Base-by-base conservation (phyloP, 2,113 vertebrate species). In the Rhinolophus sinicus region DNA sequence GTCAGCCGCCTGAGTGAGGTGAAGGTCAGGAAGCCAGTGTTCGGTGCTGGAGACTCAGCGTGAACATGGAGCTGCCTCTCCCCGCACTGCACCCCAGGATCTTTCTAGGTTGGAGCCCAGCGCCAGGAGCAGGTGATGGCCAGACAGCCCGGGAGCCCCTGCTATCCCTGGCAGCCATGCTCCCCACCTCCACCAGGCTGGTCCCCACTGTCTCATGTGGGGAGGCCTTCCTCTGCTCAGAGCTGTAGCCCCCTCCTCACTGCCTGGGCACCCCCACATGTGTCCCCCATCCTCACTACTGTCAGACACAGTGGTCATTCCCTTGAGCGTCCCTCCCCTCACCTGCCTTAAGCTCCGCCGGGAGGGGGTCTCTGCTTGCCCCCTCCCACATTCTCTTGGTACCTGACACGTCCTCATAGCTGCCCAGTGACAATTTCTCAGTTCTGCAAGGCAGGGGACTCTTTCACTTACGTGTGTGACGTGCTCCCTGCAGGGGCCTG, bases 401-500 rank as follows among this genome's bases (percentile, higher is more conserved):
- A 26, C 28, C 22, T 5, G 9, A 62, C 35, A 6, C 35, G 40
- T 1, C 54, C 52, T 72, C 0, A 4, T 2, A 30, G 50, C 67
- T 22, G 52, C 52, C 11, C 12, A 22, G 22, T 21, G 38, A 82
- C 24, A 77, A n/a, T 72, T 28, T 35, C 60, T 15, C 35, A 26
- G 8, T 38, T 52, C 40, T 30, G 44, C 56, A 1, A 35, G 54
- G 54, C 56, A 8, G 40, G 33, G 16, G 6, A 22, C 12, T 33
- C 47, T 47, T 47, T 62, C 67, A 9, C 6, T n/a, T 3, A 1
- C 54, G 11, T 21, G 73, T 6, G 24, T 21, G 26, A 14, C 2
- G 1, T 26, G 4, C 47, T 35, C 2, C 24, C 26, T 10, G 1
- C 0, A 2, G 47, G 11, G 13, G 24, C 47, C 33, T 15, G 47